Evolutionary conservation across 2,113 vertebrate species (phyloP), one percentile per base, ranked within the genome.

Genomic region (Elaphurus davidianus): DNA sequence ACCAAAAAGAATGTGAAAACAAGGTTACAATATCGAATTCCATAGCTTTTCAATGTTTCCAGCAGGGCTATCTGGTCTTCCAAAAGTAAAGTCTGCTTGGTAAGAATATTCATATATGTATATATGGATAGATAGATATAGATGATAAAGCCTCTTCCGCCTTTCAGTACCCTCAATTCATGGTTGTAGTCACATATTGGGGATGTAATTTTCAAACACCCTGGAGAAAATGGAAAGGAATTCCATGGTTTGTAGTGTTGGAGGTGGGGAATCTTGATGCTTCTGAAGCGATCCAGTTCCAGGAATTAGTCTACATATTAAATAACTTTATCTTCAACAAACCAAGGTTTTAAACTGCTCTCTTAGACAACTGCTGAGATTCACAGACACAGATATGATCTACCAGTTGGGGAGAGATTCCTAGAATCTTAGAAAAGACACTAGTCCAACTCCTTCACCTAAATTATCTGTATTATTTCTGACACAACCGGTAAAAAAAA

Each of bases 1-100:
- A 98, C 96, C 96, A 90, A 99, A 96, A 98, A 86, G 97, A 98
- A 98, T 33, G 47, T 28, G 27, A 96, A 97, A 92, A 88, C 8
- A 78, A 87, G 27, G 85, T 94, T 47, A 95, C 30, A 81, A 54
- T 92, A 87, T n/a, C 21, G 11, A 85, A 89, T 89, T 82, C 59
- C 36, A 90, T 1, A 71, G 60, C 30, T 94, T 94, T 88, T 30
- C 57, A 94, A 12, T 33, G 19, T 90, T 93, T 55, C 60, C 59
- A 90, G 74, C 36, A 76, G 57, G 40, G 71, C n/a, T 54, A 12
- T 36, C 17, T 92, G 16, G 23, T 43, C 74, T 47, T 85, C 50
- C 67, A 88, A 96, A 89, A 88, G 59, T 54, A 86, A 47, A 54
- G 11, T 33, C 25, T 11, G 16, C 52, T 83, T 55, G 21, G 21